These are phyloP conservation scores for Lethenteron camtschaticum DNA, from an alignment of 2,113 vertebrate genomes.

Conservation along the genomic window DNA sequence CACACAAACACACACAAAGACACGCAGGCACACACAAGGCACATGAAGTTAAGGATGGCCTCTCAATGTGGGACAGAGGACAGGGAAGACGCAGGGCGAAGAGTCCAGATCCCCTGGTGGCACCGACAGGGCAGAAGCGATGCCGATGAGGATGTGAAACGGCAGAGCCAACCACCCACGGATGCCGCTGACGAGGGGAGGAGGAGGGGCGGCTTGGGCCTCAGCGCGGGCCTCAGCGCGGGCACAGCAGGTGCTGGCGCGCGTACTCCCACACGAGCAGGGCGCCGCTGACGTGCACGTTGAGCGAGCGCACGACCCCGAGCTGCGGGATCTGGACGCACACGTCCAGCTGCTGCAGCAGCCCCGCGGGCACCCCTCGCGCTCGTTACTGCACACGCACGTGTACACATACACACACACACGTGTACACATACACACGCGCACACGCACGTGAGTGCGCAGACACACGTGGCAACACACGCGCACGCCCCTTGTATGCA, in stretches of 20 bases:
- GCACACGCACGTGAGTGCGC: not conserved
- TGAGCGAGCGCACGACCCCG: conserved; percentile 72
- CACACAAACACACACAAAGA: not conserved
- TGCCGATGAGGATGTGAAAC: no score
- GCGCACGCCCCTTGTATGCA: not conserved
- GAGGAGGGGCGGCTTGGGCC: no score
- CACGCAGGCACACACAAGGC: not conserved
- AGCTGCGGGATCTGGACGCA: conserved; percentile 90
- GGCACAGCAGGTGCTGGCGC: conserved; percentile 35
- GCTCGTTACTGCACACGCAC: conserved; percentile 44
- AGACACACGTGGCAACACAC: not conserved
- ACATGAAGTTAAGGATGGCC: no score
- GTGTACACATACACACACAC: not conserved
- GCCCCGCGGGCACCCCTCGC: conserved; percentile 63
- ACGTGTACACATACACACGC: not conserved
- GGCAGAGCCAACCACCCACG: no score
- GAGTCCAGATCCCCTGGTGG: no score
- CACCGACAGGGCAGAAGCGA: no score
- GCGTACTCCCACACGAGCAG: conserved; percentile 89
- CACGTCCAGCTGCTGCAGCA: conserved; percentile 66
- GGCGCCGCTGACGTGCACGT: conserved; percentile 84
- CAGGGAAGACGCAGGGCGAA: no score
- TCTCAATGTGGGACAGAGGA: no score
- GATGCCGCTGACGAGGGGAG: no score
- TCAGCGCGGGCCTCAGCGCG: not conserved